Base-by-base conservation (phyloP, 2,113 vertebrate genomes). In the Amphiprion percula region DNA sequence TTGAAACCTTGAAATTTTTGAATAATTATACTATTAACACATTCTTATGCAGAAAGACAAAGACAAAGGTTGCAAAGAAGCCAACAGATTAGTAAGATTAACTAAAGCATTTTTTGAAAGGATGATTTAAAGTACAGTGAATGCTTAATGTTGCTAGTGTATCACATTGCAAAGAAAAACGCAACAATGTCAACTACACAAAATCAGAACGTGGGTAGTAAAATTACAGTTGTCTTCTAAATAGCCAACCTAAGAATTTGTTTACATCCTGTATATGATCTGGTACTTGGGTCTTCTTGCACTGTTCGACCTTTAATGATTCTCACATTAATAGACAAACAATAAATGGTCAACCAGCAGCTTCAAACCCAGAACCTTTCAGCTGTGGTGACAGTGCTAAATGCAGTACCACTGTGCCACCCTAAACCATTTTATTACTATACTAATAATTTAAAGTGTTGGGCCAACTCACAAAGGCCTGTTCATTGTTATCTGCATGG, bases 391-490 rank as follows among this genome's bases (percentile, higher is more conserved):
- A 37, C 33, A 10, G 33, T 37, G 7, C 8, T 37, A 37, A 37
- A 6, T 8, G 9, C 8, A 8, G 8, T 7, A 37, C 8, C 33
- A 37, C 7, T 7, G 33, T 2, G 33, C 33, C 33, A 37, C 33
- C 33, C 33, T 41, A 24, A 49, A 52, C 52, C 39, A 56, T 54
- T 67, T 76, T 26, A 19, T 56, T 14, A 37, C 41, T 49, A 66
- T 19, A 47, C 5, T n/a, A 63, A 54, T 1, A 46, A 69, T 3
- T 5, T 49, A 10, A 30, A n/a, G 15, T 41, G 33, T 16, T 41
- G 17, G 12, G 10, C 33, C 33, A 37, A 12, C 26, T 56, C 62
- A 66, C 10, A 39, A 26, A 56, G 68, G 24, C 23, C 15, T 54
- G 23, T n/a, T 21, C 7, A 26, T n/a, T 39, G 15, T 37, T 47